phyloP scores from a whole-genome alignment of 2,113 vertebrate species.

The Lipophrys pholis region DNA sequence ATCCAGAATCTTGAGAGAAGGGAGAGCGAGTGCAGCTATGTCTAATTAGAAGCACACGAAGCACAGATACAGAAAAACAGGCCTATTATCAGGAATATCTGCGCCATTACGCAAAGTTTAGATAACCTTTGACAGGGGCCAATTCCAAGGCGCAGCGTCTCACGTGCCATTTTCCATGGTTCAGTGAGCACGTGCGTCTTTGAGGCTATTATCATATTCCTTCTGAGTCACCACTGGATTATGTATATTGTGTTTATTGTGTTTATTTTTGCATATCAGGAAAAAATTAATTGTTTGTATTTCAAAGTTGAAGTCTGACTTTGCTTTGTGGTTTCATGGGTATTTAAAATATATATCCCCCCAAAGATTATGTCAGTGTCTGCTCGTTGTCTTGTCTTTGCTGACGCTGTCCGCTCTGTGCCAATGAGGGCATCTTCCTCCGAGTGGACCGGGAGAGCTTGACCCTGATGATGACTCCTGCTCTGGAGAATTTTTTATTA shows the following conservation, averaged over 20 bases:
- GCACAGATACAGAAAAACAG: conserved; percentile 1
- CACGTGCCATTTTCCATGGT: not conserved
- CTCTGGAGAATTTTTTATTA: conserved; percentile 71
- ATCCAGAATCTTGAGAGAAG: too few relatives aligned
- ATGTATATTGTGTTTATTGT: not conserved
- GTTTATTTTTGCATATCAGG: not conserved
- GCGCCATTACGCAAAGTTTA: conserved; percentile 45
- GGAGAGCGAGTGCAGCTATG: not conserved
- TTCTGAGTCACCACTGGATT: not conserved
- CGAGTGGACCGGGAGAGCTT: too few relatives aligned
- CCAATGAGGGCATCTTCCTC: not conserved
- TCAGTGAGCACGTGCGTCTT: conserved; percentile 1
- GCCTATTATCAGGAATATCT: conserved; percentile 6
- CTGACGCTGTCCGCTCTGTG: not conserved
- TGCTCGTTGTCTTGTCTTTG: too few relatives aligned
- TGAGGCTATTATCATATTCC: too few relatives aligned
- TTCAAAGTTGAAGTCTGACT: not conserved
- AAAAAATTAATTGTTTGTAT: not conserved
- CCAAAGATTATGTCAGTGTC: too few relatives aligned
- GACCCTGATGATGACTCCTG: not conserved
- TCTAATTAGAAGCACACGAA: not conserved
- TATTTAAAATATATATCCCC: too few relatives aligned
- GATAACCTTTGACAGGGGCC: conserved; percentile 48
- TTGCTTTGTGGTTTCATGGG: not conserved
- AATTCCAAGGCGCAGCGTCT: conserved; percentile 14